Conservation (phyloP, 2,888 invertebrate genomes). For the Limulus polyphemus region DNA sequence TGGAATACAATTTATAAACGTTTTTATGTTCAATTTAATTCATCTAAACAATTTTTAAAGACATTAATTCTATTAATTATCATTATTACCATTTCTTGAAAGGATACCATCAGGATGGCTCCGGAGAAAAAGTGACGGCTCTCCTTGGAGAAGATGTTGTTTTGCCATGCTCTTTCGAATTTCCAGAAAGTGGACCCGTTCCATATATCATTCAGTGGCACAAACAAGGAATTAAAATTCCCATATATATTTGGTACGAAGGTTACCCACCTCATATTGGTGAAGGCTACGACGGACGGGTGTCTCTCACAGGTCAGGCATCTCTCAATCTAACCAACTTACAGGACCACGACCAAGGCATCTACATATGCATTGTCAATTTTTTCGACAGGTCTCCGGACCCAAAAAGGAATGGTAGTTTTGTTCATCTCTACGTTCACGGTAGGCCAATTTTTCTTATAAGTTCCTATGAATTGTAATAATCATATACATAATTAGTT, state of each 20-base stretch:
- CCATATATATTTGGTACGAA: slow-evolving; percentile 97
- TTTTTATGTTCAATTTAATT: no score
- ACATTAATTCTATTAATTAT: no score
- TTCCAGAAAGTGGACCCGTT: slow-evolving; percentile 54
- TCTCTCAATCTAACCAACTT: slow-evolving; percentile 92
- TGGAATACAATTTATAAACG: no score
- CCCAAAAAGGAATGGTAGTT: slow-evolving; percentile 61
- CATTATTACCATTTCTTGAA: no score
- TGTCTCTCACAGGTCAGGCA: slow-evolving; percentile 75
- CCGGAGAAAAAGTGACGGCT: slow-evolving; percentile 49
- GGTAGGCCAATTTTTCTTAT: slow-evolving; percentile 13
- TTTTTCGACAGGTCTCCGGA: slow-evolving; percentile 43
- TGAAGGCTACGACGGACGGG: slow-evolving; percentile 82
- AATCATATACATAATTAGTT: no score
- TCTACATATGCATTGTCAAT: slow-evolving; percentile 91
- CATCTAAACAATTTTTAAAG: no score
- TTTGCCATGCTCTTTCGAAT: slow-evolving; percentile 95
- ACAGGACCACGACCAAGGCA: slow-evolving; percentile 83
- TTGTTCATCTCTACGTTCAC: slow-evolving; percentile 87
- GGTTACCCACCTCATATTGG: slow-evolving; percentile 91
- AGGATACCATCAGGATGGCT: no score
- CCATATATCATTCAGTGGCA: slow-evolving; percentile 98
- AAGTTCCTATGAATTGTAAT: no score
- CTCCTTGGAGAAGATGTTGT: slow-evolving; percentile 90
- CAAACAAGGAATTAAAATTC: slow-evolving; percentile 92